These are phyloP conservation scores for Eumacrocentrus americanus DNA, from an alignment of 2,888 invertebrate genomes.

Conservation along the genomic window DNA sequence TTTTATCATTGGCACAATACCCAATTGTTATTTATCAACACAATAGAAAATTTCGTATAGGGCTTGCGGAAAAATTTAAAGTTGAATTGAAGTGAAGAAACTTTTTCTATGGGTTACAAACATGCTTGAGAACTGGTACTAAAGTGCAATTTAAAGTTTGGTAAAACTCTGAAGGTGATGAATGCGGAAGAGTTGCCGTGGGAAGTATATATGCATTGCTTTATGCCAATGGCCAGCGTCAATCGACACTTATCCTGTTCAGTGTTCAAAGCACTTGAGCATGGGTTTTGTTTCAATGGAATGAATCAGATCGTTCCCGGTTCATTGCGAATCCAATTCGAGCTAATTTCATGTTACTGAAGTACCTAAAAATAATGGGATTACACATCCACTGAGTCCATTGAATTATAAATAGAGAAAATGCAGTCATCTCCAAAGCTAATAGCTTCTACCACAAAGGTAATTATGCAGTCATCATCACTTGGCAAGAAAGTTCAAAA, in stretches of 20 bases:
- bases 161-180: no score
- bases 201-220: neutral
- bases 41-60: no score
- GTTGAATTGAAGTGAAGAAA: no score
- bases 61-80: no score
- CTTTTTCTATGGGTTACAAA: no score
- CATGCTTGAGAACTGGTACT: no score
- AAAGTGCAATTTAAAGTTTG: no score
- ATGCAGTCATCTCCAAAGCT: neutral
- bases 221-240: neutral
- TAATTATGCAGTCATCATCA: neutral
- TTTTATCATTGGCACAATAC: no score
- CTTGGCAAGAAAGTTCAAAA: conserved; percentile 25
- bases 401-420: neutral
- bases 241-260: neutral
- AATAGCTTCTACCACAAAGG: neutral
- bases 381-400: neutral
- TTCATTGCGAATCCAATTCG: neutral
- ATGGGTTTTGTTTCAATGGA: neutral
- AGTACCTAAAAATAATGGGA: neutral
- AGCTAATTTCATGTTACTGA: neutral
- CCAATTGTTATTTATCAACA: no score
- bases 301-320: neutral
- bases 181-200: neutral
- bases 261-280: neutral